Conservation (phyloP, 2,113 vertebrate genomes). For the Hucho hucho region DNA sequence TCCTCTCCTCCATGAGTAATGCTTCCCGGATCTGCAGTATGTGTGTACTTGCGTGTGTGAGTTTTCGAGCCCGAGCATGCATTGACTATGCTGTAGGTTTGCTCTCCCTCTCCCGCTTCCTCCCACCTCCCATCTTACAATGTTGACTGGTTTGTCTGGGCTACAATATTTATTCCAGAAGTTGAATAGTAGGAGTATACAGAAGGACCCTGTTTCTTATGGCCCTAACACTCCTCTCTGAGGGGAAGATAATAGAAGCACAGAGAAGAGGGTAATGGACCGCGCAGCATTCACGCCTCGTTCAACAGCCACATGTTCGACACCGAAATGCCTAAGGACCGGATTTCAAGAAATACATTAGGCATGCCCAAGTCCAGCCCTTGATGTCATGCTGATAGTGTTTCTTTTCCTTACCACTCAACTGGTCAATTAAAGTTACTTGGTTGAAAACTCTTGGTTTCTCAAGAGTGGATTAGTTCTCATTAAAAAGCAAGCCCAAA, state of each 20-base stretch:
- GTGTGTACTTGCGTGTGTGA: conserved; percentile 12
- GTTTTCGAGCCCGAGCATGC: not conserved
- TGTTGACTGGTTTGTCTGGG: too few species aligned
- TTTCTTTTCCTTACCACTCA: too few species aligned
- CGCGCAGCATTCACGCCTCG: not conserved
- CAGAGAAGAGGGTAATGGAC: not conserved
- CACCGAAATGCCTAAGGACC: not conserved
- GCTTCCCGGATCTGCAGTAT: too few species aligned
- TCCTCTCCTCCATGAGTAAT: not conserved
- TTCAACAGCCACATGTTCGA: not conserved
- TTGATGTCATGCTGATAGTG: not conserved
- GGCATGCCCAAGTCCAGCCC: not conserved
- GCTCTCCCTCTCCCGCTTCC: too few species aligned
- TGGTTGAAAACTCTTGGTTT: not conserved
- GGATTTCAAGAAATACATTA: not conserved
- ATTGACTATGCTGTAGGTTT: not conserved
- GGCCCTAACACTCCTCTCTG: too few species aligned
- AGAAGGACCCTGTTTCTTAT: too few species aligned
- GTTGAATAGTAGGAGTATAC: too few species aligned
- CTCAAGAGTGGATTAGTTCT: not conserved
- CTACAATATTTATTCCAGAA: too few species aligned
- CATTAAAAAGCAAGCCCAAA: not conserved
- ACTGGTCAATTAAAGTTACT: not conserved
- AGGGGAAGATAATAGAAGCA: not conserved
- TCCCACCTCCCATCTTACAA: too few species aligned